Evolutionary conservation across 2,113 vertebrate genomes (phyloP).

Genomic region (Hypanus sabinus): DNA sequence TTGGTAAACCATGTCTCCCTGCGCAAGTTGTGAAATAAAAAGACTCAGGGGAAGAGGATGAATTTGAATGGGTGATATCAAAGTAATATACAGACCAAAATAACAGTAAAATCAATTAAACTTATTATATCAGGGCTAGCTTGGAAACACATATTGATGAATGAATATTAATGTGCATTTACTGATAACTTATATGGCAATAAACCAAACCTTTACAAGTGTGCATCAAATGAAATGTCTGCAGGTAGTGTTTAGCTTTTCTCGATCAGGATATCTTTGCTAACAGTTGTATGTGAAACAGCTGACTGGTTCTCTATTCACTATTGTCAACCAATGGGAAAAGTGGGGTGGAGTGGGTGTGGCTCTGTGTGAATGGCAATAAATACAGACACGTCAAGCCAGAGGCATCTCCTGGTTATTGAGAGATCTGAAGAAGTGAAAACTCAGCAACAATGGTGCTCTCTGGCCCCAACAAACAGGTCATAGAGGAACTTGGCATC

Average conservation of each 20-base stretch:
- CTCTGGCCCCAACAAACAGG: slow-evolving; percentile 50
- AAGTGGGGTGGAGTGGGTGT: not conserved
- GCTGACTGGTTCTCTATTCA: not conserved
- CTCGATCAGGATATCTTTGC: not conserved
- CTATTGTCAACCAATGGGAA: not conserved
- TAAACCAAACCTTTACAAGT: not conserved
- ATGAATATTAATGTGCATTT: not conserved
- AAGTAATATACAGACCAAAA: too few relatives aligned
- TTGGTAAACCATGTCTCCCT: too few relatives aligned
- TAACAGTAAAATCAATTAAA: too few relatives aligned
- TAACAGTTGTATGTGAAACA: not conserved
- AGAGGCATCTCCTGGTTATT: not conserved
- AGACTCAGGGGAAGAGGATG: too few relatives aligned
- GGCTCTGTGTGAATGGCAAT: not conserved
- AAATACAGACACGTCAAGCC: not conserved
- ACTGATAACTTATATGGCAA: not conserved
- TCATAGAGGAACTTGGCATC: slow-evolving; percentile 51
- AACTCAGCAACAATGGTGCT: slow-evolving; percentile 51
- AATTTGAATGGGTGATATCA: too few relatives aligned
- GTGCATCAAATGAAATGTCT: not conserved
- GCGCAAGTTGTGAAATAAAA: too few relatives aligned
- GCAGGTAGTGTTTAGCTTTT: not conserved
- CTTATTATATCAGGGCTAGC: too few relatives aligned
- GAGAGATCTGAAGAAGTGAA: slow-evolving; percentile 25
- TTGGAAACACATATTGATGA: too few relatives aligned